Conservation (phyloP, 64 coral and sea anemone genomes). For the Stylophora pistillata region DNA sequence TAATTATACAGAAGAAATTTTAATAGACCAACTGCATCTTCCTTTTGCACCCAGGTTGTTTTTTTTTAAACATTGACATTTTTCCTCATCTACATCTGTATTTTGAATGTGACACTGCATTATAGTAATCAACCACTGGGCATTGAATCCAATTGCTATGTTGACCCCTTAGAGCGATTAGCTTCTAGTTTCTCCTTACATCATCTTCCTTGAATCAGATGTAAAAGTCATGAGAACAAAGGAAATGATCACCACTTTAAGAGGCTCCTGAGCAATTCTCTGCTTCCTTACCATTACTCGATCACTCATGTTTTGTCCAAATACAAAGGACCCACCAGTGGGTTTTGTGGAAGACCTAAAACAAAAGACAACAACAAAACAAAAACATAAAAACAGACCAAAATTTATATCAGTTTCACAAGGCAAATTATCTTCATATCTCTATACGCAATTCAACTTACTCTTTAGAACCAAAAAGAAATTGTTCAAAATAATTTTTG, state of each 20-base stretch:
- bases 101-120: too few species aligned
- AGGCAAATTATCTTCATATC: not conserved
- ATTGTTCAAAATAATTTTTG: constrained; percentile 80
- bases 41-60: not conserved
- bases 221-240: too few species aligned
- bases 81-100: too few species aligned
- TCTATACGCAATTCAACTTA: constrained; percentile 12
- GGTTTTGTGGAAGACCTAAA: not conserved
- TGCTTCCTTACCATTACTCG: constrained; percentile 61
- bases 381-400: too few species aligned
- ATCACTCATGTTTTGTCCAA: constrained; percentile 89
- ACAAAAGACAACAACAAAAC: not conserved
- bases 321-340: constrained; percentile 75
- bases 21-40: not conserved
- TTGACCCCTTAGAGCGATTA: too few species aligned
- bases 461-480: constrained; percentile 56
- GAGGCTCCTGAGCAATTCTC: not conserved
- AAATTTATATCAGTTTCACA: too few species aligned
- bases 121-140: too few species aligned
- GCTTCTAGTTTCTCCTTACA: too few species aligned
- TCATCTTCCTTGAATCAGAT: too few species aligned
- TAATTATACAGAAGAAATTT: not conserved
- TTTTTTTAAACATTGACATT: not conserved
- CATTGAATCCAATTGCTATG: too few species aligned
- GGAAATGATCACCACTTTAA: too few species aligned